Conservation (phyloP, 2,113 vertebrate genomes). For the Amphilophus citrinellus region DNA sequence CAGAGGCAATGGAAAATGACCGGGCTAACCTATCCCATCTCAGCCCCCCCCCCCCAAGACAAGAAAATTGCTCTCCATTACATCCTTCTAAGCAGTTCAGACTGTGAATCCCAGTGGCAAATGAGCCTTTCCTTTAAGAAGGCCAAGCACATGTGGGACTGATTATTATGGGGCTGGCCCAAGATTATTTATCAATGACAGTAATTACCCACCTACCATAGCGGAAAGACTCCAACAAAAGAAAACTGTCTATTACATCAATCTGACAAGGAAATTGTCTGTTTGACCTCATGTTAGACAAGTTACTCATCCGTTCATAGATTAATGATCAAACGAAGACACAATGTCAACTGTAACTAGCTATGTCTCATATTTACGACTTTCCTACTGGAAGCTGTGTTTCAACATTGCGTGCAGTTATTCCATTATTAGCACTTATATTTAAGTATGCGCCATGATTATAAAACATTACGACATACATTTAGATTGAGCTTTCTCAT, state of each 20-base stretch:
- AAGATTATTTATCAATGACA: slow-evolving; percentile 83
- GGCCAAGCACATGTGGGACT: slow-evolving; percentile 80
- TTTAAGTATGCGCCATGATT: neutral
- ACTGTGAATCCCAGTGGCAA: slow-evolving; percentile 74
- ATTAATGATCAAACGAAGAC: slow-evolving; percentile 61
- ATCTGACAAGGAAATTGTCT: slow-evolving; percentile 73
- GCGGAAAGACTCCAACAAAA: slow-evolving; percentile 66
- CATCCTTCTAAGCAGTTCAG: slow-evolving; percentile 76
- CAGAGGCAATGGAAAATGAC: slow-evolving; percentile 73
- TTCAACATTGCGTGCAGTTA: neutral
- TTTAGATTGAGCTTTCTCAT: neutral
- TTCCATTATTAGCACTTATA: neutral
- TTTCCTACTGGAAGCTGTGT: neutral
- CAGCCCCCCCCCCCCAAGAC: slow-evolving; percentile 58
- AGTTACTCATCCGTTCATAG: slow-evolving; percentile 61
- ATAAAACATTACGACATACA: neutral
- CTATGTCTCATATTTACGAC: slow-evolving; percentile 25
- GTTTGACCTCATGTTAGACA: slow-evolving; percentile 65
- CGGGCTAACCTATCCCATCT: slow-evolving; percentile 46
- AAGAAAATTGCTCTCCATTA: slow-evolving; percentile 83
- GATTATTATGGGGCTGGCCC: slow-evolving; percentile 75
- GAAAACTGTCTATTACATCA: slow-evolving; percentile 61
- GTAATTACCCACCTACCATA: slow-evolving; percentile 80
- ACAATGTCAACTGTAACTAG: slow-evolving; percentile 37
- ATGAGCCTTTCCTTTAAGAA: slow-evolving; percentile 74